Conservation (phyloP, 2,797 vertebrate genomes). For the Amphiprion clarkii region DNA sequence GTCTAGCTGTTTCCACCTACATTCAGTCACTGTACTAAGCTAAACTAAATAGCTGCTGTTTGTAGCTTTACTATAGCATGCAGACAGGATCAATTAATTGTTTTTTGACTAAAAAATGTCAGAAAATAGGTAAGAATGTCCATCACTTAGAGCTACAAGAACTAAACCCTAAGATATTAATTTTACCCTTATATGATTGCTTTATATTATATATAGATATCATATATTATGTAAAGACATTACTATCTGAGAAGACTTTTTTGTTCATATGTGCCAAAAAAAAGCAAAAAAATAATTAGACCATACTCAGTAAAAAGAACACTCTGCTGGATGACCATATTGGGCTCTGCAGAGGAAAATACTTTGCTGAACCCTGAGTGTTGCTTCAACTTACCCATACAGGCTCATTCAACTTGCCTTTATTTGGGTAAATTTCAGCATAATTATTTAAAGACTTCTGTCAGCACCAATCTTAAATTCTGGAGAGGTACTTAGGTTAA, state of each 20-base stretch:
- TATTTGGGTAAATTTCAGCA: constrained; percentile 45
- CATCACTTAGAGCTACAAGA: background rate
- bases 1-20: background rate
- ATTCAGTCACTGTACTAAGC: background rate
- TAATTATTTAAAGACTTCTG: constrained; percentile 60
- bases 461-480: constrained; percentile 55
- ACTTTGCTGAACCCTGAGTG: constrained; percentile 1
- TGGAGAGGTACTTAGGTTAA: constrained; percentile 62
- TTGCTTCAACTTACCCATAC: background rate
- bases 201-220: no score
- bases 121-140: background rate
- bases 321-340: background rate
- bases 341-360: background rate
- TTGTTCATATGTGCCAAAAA: background rate
- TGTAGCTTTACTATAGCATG: background rate
- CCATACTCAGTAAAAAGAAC: background rate
- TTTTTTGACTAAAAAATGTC: background rate
- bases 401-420: constrained; percentile 22
- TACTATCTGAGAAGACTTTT: no score
- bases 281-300: background rate
- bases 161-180: background rate
- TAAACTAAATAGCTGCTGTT: background rate
- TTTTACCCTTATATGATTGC: background rate
- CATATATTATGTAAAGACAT: no score
- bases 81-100: background rate